Evolutionary conservation across 2,888 invertebrate species (phyloP).

Genomic region (Calameuta filiformis): DNA sequence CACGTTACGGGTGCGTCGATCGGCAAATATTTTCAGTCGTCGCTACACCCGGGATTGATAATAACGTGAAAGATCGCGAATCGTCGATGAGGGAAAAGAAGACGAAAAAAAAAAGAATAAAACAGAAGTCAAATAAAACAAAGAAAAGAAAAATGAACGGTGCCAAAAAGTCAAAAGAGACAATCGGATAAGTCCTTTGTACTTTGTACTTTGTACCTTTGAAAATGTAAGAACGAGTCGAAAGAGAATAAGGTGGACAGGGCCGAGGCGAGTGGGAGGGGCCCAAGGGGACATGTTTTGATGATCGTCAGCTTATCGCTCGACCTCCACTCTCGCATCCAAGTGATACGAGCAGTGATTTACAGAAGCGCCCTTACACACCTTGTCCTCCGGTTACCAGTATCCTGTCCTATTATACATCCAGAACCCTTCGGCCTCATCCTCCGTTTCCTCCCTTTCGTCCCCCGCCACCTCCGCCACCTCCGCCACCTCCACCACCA

Average conservation of each 20-base stretch:
- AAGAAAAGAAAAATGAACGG: not conserved
- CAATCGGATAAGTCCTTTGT: not conserved
- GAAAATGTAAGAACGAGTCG: not conserved
- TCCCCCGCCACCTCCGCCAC: not conserved
- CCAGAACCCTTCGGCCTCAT: not conserved
- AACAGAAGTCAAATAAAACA: not conserved
- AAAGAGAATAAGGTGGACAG: not conserved
- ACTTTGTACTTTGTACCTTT: not conserved
- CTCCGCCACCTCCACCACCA: not conserved
- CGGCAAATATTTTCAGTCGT: constrained; percentile 14
- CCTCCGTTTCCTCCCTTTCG: not conserved
- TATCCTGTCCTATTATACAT: constrained; percentile 11
- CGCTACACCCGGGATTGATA: constrained; percentile 18
- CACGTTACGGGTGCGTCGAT: not conserved
- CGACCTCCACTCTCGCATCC: constrained; percentile 4
- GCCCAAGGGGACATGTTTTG: not conserved
- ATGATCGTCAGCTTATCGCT: constrained; percentile 7
- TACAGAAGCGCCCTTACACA: constrained; percentile 8
- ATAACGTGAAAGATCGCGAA: constrained; percentile 14
- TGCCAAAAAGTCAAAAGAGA: not conserved
- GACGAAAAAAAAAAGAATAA: too few species aligned
- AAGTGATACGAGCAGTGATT: constrained; percentile 11
- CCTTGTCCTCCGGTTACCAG: constrained; percentile 4
- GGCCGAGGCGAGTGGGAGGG: not conserved
- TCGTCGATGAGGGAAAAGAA: constrained; percentile 12